A percentile compares a stretch with the other conserved stretches of the same genome.
phyloP scores from a whole-genome alignment of 2,888 invertebrate species.

The Drosophila ezoana region DNA sequence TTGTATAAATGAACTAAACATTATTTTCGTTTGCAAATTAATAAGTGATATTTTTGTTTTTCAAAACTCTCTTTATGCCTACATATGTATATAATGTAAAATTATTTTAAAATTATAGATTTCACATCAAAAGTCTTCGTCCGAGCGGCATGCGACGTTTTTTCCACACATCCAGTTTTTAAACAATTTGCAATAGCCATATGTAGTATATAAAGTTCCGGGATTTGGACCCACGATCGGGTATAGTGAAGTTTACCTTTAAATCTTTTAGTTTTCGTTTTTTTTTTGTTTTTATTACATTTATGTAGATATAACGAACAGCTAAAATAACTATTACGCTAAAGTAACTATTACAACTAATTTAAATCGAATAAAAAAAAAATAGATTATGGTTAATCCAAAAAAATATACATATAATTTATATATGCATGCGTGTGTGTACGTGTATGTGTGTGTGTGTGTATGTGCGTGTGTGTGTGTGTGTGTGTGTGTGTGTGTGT shows the following conservation, averaged over 20 bases:
- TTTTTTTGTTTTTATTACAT: conserved; percentile 15
- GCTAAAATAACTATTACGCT: conserved; percentile 69
- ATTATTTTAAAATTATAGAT: conserved; percentile 41
- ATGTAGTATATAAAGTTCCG: conserved; percentile 12
- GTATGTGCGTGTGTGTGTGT: conserved; percentile 5
- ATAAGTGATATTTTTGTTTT: conserved; percentile 40
- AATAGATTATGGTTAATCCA: conserved; percentile 30
- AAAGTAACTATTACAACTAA: conserved; percentile 68
- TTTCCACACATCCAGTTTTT: background rate
- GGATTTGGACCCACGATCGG: conserved; percentile 8
- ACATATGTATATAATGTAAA: conserved; percentile 29
- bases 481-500: conserved; percentile 8
- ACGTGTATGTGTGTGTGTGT: conserved; percentile 12
- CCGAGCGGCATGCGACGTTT: conserved; percentile 2
- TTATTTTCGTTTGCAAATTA: conserved; percentile 43
- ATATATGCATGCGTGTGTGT: conserved; percentile 2
- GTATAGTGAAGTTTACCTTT: conserved; percentile 16
- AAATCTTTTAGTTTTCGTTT: conserved; percentile 3
- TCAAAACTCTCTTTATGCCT: conserved; percentile 20
- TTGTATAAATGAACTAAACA: conserved; percentile 34
- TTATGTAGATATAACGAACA: conserved; percentile 60
- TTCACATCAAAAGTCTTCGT: conserved; percentile 33
- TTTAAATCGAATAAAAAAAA: conserved; percentile 55
- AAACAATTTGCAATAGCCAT: conserved; percentile 14
- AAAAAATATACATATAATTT: conserved; percentile 19